phyloP scores from a whole-genome alignment of 2,888 invertebrate genomes.

The Macrophya annulata region DNA sequence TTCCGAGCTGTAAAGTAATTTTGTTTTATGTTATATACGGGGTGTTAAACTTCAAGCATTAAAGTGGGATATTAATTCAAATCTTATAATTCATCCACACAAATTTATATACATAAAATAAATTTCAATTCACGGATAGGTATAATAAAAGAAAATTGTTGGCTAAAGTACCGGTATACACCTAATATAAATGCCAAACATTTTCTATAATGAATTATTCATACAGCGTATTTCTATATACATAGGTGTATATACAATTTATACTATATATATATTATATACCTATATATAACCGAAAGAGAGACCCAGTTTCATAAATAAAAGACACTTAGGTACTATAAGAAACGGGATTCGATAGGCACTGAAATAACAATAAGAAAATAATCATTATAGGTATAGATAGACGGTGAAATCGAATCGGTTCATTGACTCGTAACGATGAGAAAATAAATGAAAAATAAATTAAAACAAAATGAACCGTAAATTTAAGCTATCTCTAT shows the following conservation, averaged over 20 bases:
- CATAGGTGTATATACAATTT: neutral
- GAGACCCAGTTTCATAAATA: neutral
- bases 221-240: neutral
- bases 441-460: neutral
- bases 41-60: neutral
- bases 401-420: neutral
- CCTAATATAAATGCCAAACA: neutral
- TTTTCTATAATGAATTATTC: constrained; percentile 23
- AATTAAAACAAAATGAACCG: neutral
- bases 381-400: neutral
- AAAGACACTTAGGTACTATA: neutral
- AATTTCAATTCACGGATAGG: neutral
- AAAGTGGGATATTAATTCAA: neutral
- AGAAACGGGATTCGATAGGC: neutral
- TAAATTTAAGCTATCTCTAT: neutral
- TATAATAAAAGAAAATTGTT: neutral
- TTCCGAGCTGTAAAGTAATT: neutral
- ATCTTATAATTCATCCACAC: neutral
- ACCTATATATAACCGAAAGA: neutral
- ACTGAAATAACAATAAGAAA: constrained; percentile 27
- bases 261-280: no score
- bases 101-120: neutral
- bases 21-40: neutral
- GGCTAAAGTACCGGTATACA: neutral
- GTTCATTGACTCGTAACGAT: neutral